Evolutionary conservation across 2,888 invertebrate species (phyloP).

Genomic region (Metallyticus violacea): DNA sequence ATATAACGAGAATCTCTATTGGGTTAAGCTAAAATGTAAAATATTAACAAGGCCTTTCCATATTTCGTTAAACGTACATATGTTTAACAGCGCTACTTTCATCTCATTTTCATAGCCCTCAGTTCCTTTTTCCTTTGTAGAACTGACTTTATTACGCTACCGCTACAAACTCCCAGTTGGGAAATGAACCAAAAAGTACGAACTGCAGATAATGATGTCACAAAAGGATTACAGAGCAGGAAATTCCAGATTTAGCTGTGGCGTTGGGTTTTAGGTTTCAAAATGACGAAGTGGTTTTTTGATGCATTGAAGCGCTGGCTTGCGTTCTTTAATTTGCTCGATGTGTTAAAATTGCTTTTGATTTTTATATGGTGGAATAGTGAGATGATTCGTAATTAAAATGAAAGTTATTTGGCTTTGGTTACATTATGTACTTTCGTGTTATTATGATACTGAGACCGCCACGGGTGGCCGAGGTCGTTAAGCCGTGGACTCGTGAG

Average conservation of each 20-base stretch:
- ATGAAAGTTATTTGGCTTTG: too few relatives aligned
- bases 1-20: not conserved
- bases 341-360: too few relatives aligned
- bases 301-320: not conserved
- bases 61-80: not conserved
- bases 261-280: not conserved
- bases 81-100: not conserved
- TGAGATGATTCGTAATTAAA: too few relatives aligned
- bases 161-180: not conserved
- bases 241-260: not conserved
- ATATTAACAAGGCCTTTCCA: not conserved
- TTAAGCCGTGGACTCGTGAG: too few relatives aligned
- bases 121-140: not conserved
- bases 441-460: too few relatives aligned
- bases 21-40: not conserved
- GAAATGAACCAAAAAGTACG: not conserved
- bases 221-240: not conserved
- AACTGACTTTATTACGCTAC: not conserved
- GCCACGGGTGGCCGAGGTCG: too few relatives aligned
- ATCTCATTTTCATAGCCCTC: not conserved
- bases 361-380: too few relatives aligned
- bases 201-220: not conserved
- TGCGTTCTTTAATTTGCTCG: too few relatives aligned
- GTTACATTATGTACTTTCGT: too few relatives aligned
- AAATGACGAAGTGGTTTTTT: not conserved